phyloP scores from a whole-genome alignment of 2,113 vertebrate genomes.

The Agelaius phoeniceus region DNA sequence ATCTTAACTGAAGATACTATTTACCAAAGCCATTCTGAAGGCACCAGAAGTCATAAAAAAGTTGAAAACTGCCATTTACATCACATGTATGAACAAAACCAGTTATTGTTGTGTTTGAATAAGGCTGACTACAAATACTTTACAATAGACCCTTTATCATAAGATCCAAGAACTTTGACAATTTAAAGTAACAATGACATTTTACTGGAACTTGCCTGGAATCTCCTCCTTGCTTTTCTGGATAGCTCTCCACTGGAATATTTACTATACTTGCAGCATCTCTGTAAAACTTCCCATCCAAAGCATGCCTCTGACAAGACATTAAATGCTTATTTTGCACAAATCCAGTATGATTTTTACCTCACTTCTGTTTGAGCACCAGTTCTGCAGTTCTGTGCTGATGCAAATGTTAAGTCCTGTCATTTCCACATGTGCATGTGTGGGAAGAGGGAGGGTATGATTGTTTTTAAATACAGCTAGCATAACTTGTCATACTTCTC shows the following conservation, averaged over 20 bases:
- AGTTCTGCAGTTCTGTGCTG: background rate
- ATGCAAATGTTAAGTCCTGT: background rate
- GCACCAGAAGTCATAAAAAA: background rate
- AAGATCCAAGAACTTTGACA: background rate
- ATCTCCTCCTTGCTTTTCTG: background rate
- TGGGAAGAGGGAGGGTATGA: constrained; percentile 26
- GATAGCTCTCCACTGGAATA: background rate
- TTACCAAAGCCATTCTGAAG: background rate
- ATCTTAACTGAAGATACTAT: background rate
- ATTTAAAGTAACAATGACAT: background rate
- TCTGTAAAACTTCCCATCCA: background rate
- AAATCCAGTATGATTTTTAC: background rate
- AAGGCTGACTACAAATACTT: background rate
- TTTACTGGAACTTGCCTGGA: background rate
- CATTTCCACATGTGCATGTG: background rate
- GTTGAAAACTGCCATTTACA: background rate
- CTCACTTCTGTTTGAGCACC: background rate
- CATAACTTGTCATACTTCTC: background rate
- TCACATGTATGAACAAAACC: background rate
- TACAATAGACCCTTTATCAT: background rate
- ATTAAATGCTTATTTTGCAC: background rate
- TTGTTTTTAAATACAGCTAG: constrained; percentile 28
- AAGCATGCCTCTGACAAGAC: background rate
- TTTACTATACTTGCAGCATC: background rate
- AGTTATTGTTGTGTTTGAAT: background rate